Percentiles rank a stretch among this genome's conserved stretches.
These are phyloP conservation scores for Macaria liturata DNA, from an alignment of 2,888 invertebrate species.

Conservation along the genomic window DNA sequence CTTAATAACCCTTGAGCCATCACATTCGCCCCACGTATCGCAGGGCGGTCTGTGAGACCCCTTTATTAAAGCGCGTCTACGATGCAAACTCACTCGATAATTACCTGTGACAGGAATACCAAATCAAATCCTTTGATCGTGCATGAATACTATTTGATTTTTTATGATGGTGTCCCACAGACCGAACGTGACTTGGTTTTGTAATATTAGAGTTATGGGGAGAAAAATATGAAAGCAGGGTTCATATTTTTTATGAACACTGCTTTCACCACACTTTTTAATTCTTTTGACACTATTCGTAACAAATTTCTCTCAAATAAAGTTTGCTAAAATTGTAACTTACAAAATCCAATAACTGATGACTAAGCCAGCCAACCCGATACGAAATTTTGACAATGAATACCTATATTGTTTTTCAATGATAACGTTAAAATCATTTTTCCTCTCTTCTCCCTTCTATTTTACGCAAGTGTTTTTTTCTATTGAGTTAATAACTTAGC, in stretches of 20 bases:
- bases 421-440: too few relatives aligned
- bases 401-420: too few relatives aligned
- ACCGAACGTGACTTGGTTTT: slow-evolving; percentile 10
- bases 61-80: slow-evolving; percentile 53
- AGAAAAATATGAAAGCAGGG: background rate
- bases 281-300: too few relatives aligned
- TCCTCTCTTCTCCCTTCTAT: too few relatives aligned
- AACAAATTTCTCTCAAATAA: too few relatives aligned
- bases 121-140: slow-evolving; percentile 41
- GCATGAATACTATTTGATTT: slow-evolving; percentile 19
- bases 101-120: slow-evolving; percentile 67
- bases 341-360: too few relatives aligned
- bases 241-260: too few relatives aligned
- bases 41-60: slow-evolving; percentile 59
- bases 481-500: background rate
- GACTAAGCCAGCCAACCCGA: too few relatives aligned
- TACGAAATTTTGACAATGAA: too few relatives aligned
- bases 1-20: slow-evolving; percentile 40
- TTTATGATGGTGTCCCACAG: slow-evolving; percentile 11
- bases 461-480: too few relatives aligned
- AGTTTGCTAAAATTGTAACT: too few relatives aligned
- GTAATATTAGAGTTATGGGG: slow-evolving; percentile 1
- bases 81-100: slow-evolving; percentile 53
- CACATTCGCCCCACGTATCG: slow-evolving; percentile 53
- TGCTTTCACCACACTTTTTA: too few relatives aligned